These are phyloP conservation scores for Drosophila sproati DNA, from an alignment of 1,140 invertebrate genomes.

Conservation along the genomic window DNA sequence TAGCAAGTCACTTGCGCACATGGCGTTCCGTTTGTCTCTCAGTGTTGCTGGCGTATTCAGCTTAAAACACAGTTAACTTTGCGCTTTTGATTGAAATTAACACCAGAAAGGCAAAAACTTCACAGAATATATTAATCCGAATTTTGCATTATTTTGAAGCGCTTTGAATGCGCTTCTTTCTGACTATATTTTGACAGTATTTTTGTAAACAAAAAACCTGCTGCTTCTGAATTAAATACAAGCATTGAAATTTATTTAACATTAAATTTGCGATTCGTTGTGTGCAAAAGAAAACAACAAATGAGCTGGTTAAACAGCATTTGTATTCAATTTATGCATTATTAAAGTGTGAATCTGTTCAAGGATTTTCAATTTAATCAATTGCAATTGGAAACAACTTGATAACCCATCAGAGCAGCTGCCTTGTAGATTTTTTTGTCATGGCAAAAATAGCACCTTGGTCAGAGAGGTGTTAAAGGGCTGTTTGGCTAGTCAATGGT, in stretches of 20 bases:
- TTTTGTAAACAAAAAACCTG: constrained; percentile 2
- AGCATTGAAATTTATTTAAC: background rate
- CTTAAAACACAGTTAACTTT: constrained; percentile 54
- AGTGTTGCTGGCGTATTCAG: constrained; percentile 16
- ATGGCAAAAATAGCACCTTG: background rate
- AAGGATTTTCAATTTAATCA: background rate
- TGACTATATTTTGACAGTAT: background rate
- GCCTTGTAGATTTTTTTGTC: too few relatives aligned
- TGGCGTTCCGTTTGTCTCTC: constrained; percentile 43
- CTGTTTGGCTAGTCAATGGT: constrained; percentile 22
- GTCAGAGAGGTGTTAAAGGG: constrained; percentile 8
- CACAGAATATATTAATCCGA: too few relatives aligned
- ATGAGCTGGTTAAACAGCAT: background rate
- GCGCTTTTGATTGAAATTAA: constrained; percentile 69
- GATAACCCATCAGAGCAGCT: too few relatives aligned
- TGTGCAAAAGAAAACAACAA: background rate
- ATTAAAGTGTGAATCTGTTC: background rate
- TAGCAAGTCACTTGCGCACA: constrained; percentile 79
- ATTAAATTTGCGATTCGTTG: background rate
- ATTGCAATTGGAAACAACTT: too few relatives aligned
- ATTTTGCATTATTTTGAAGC: too few relatives aligned
- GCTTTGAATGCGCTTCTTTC: too few relatives aligned
- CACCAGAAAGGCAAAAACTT: constrained; percentile 30
- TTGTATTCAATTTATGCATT: background rate
- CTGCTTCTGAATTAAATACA: background rate